Evolutionary conservation across 2,888 invertebrate genomes (phyloP).

Genomic region (Hirtodrosophila confusa): DNA sequence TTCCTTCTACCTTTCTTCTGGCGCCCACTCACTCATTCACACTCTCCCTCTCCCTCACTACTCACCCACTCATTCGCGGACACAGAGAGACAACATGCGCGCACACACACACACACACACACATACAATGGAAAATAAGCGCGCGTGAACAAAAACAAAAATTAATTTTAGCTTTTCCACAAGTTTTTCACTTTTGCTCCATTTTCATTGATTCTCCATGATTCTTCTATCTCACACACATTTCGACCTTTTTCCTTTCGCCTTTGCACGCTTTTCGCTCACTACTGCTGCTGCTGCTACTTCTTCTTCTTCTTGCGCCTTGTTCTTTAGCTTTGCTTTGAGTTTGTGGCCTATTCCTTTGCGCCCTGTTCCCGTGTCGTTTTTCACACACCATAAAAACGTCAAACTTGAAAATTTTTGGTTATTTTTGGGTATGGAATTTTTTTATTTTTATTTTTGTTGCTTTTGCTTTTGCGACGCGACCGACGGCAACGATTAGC

Average conservation of each 20-base stretch:
- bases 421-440: slow-evolving; percentile 72
- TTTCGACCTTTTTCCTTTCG: slow-evolving; percentile 65
- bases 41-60: slow-evolving; percentile 13
- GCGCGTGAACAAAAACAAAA: slow-evolving; percentile 76
- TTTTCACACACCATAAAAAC: slow-evolving; percentile 65
- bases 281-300: slow-evolving; percentile 37
- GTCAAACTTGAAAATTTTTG: slow-evolving; percentile 66
- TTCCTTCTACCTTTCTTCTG: slow-evolving; percentile 1
- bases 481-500: slow-evolving; percentile 65
- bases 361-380: slow-evolving; percentile 41
- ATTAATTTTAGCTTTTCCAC: slow-evolving; percentile 74
- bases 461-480: slow-evolving; percentile 50
- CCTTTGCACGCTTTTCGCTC: slow-evolving; percentile 60
- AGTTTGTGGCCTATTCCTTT: slow-evolving; percentile 57
- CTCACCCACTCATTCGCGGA: slow-evolving; percentile 6
- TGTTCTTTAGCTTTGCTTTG: slow-evolving; percentile 66
- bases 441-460: slow-evolving; percentile 49
- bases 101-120: slow-evolving; percentile 19
- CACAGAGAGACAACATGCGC: slow-evolving; percentile 5
- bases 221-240: slow-evolving; percentile 37
- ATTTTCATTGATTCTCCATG: slow-evolving; percentile 66
- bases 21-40: slow-evolving; percentile 5
- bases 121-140: slow-evolving; percentile 41
- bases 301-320: slow-evolving; percentile 46
- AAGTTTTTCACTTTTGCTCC: slow-evolving; percentile 71